Evolutionary conservation across 1,140 invertebrate genomes (phyloP).

Genomic region (Brachionus calyciflorus): DNA sequence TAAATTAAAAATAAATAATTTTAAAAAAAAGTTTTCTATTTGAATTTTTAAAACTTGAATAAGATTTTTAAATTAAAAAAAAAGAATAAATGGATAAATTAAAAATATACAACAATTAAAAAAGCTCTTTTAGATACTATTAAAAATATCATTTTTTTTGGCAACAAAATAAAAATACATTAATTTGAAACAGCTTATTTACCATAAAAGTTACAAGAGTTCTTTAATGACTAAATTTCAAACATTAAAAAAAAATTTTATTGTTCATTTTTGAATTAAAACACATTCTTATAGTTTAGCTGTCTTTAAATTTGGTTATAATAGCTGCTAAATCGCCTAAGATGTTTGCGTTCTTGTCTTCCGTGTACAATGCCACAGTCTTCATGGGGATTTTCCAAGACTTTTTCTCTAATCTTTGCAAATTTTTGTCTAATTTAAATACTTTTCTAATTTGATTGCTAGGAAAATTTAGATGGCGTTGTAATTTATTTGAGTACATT

Average conservation of each 20-base stretch:
- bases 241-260: neutral
- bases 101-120: neutral
- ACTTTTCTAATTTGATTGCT: neutral
- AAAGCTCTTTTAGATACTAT: neutral
- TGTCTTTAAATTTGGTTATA: constrained; percentile 24
- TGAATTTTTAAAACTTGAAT: constrained; percentile 23
- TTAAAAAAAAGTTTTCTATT: neutral
- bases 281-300: neutral
- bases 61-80: neutral
- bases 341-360: neutral
- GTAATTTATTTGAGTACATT: constrained; percentile 17
- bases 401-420: constrained; percentile 42
- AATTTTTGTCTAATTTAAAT: constrained; percentile 38
- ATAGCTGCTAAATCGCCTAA: constrained; percentile 10
- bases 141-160: neutral
- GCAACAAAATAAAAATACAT: too few relatives aligned
- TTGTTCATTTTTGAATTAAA: too few relatives aligned
- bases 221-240: neutral
- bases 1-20: neutral
- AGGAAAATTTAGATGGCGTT: constrained; percentile 8
- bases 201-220: neutral
- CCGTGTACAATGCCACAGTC: constrained; percentile 11
- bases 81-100: constrained; percentile 3
- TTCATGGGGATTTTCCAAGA: constrained; percentile 43
- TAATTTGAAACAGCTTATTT: constrained; percentile 5